Evolutionary conservation across 2,888 invertebrate species (phyloP), one percentile per base, ranked within the genome.

Genomic region (Phengaris arion): DNA sequence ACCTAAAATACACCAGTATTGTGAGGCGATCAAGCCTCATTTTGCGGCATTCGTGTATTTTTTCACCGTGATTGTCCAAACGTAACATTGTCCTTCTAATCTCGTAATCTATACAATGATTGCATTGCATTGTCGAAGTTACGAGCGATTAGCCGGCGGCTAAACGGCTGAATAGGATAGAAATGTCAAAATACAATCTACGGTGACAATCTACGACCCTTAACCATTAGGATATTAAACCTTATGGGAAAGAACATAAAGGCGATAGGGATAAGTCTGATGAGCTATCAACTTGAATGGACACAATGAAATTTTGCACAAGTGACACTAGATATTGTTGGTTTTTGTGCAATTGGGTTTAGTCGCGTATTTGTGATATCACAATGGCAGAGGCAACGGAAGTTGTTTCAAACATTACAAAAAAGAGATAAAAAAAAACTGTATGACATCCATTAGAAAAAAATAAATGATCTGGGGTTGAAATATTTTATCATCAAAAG

Each of bases 131-230:
- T 78, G 79, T 77, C 80, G 78, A 78, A 72, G n/a, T 89, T 89
- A 85, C 89, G 80, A 87, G 83, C 90, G 90, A 93, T 92, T 92
- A 89, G 87, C 89, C 89, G 79, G 86, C 87, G 85, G 82, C 84
- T 87, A 90, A 88, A 83, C 86, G 80, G 80, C 85, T 85, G 88
- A 92, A 93, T 90, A 82, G 91, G 92, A 93, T 93, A 89, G 89
- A 92, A 91, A 92, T 88, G 93, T 92, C 93, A 93, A 92, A 91
- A 92, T 91, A 90, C 89, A 88, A 92, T 92, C 92, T 89, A 80
- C 80, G 81, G 82, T 83, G 84, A 85, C 87, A 82, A 92, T 91
- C 91, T 89, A 82, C 0, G 84, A 68, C 57, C 55, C 6, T 45
- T 54, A 15, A 46, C 4, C 15, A 68, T 48, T 22, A 22, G 52